Base-by-base conservation (phyloP, 2,113 vertebrate species). In the Fulmarus glacialis region DNA sequence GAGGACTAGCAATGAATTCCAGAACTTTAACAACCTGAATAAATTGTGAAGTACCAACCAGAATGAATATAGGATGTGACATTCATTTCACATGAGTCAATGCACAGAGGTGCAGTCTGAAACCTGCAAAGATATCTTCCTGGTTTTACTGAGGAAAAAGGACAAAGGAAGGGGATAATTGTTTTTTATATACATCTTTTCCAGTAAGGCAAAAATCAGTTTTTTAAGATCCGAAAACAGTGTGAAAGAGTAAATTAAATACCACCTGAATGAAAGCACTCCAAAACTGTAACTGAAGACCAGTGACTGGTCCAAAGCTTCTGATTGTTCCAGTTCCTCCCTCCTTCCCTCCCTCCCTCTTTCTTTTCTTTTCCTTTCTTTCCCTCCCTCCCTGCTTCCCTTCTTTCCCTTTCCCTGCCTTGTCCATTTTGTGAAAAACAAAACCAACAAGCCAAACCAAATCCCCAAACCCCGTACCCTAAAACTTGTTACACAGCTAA, bases 11-110 rank as follows among this genome's bases (percentile, higher is more conserved):
- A 89, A 96, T 87, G 96, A 95, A 91, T 96, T 93, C 53, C 73
- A 95, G 53, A 94, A 96, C 81, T 89, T 96, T 95, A 97, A 96
- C 94, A 96, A 89, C 89, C 77, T 85, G 93, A 96, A 96, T 95
- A 97, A 96, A 96, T 66, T 85, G 87, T 73, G n/a, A 91, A 91
- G 72, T 80, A 87, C 34, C 85, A 95, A 89, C 53, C 83, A 64
- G 80, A 93, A 87, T 68, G 94, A 85, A 93, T 85, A 93, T 68
- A 87, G 78, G 89, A 91, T 94, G 80, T 90, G 88, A 93, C 93
- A 95, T 78, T 85, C 62, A 89, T 90, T 94, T 87, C 91, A 82
- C 66, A 89, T 59, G 92, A 96, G 47, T 80, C 90, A 96, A 38
- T 82, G 92, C 78, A 84, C 83, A 95, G 68, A 94, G 70, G 66